These are phyloP conservation scores for Myotis brandtii DNA, from an alignment of 2,113 vertebrate genomes.

Conservation along the genomic window DNA sequence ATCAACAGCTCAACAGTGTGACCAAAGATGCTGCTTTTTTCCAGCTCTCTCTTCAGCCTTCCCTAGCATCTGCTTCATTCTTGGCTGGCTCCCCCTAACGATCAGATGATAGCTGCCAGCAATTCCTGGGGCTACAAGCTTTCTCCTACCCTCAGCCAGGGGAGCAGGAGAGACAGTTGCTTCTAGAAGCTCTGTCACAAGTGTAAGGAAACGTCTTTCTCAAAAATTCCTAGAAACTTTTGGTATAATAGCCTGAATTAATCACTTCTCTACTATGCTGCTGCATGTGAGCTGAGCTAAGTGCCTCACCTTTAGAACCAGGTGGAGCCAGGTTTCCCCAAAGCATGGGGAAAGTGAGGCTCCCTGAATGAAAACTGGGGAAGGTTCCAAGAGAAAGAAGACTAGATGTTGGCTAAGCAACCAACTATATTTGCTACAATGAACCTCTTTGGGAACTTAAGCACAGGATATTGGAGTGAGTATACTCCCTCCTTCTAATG, in stretches of 20 bases:
- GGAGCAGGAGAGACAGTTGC: background rate
- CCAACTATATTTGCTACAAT: background rate
- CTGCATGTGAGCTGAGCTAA: background rate
- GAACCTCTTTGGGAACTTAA: background rate
- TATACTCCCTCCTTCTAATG: background rate
- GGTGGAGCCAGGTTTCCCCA: background rate
- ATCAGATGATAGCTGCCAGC: background rate
- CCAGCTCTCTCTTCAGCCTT: background rate
- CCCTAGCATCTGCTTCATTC: background rate
- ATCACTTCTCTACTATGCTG: background rate
- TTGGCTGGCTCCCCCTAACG: constrained; percentile 68
- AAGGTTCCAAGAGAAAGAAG: background rate
- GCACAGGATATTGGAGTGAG: too few relatives aligned
- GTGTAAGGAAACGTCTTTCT: background rate
- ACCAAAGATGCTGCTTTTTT: background rate
- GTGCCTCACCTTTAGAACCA: background rate
- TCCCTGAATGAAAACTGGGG: background rate
- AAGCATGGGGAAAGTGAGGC: background rate
- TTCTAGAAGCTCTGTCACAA: constrained; percentile 5
- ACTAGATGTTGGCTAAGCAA: background rate
- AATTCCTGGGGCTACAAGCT: background rate
- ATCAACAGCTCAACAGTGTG: background rate
- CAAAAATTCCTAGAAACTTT: background rate
- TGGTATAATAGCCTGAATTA: background rate
- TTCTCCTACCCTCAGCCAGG: background rate